These are phyloP conservation scores for Pseudobourletiella spinata DNA, from an alignment of 1,140 invertebrate species.

Conservation along the genomic window DNA sequence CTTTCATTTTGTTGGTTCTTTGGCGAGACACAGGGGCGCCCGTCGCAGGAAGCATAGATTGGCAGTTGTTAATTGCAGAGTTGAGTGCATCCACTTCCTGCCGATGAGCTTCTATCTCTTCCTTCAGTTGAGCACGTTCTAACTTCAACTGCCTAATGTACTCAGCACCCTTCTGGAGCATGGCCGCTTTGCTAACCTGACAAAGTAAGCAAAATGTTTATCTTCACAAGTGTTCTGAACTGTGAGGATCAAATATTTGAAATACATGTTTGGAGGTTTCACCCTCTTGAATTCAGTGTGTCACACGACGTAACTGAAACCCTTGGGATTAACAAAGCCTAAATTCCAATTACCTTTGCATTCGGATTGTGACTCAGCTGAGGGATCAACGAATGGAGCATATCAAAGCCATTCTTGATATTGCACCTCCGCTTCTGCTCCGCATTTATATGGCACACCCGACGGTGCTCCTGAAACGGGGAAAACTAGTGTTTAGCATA, in stretches of 20 bases:
- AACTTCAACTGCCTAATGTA: conserved; percentile 82
- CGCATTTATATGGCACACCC: conserved; percentile 85
- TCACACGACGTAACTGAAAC: too few species aligned
- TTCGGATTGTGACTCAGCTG: conserved; percentile 81
- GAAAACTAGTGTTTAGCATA: not conserved
- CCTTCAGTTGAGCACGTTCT: conserved; percentile 75
- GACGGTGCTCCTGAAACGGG: conserved; percentile 51
- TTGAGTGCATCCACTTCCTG: conserved; percentile 85
- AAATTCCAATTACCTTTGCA: conserved; percentile 64
- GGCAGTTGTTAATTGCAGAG: conserved; percentile 83
- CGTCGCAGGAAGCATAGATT: conserved; percentile 87
- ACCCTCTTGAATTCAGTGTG: too few species aligned
- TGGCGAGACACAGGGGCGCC: conserved; percentile 85
- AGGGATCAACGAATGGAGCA: conserved; percentile 85
- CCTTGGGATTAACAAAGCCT: too few species aligned
- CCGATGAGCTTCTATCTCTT: conserved; percentile 76
- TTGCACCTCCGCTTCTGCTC: conserved; percentile 96
- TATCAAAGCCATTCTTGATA: conserved; percentile 96
- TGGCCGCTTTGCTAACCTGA: conserved; percentile 84
- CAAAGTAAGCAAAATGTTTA: too few species aligned
- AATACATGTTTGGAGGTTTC: too few species aligned
- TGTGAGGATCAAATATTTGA: too few species aligned
- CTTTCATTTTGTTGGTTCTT: conserved; percentile 81
- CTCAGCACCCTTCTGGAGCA: conserved; percentile 93
- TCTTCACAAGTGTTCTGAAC: too few species aligned